Evolutionary conservation across 2,113 vertebrate species (phyloP), one percentile per base, ranked within the genome.

Genomic region (Osmerus eperlanus): DNA sequence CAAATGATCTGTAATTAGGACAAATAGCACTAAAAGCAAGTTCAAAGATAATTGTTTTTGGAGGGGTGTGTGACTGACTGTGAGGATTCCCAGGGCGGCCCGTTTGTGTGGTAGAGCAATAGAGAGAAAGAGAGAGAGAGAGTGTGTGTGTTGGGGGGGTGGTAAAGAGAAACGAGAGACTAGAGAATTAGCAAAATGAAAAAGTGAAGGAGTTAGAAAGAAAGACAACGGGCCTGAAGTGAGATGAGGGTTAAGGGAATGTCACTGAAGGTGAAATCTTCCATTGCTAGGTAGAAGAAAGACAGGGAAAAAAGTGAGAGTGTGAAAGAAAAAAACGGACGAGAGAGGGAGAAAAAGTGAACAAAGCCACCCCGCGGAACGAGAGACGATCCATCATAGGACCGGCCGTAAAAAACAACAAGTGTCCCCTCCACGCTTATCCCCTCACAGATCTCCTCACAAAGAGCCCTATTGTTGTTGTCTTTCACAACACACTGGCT

Each of bases 51-150:
- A 87, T 86, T 86, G 71, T 76, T 80, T 74, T 81, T 68, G 83
- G 84, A 84, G 67, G 65, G 59, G 7, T 80, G 89, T 82, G 87
- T 87, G 71, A 90, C 83, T 84, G 87, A 78, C 78, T 88, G 71
- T 88, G 86, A 83, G 86, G 81, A 87, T 84, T 79, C 87, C 85
- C 83, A 80, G 90, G 83, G 85, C 87, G 82, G 87, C 84, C 75
- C 64, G 84, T 79, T 81, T 81, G 69, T 76, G 64, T 76, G 75
- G 59, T 55, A 78, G 74, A 82, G 78, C 70, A 41, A 71, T 52
- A 59, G 53, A 56, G 51, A 73, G 55, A 53, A 58, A 68, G 29
- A 73, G 54, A 63, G 70, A 55, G 54, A 71, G 60, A 65, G 47
- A 75, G 52, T 29, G 29, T 15, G 51, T 36, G 55, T 36, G 55